Evolutionary conservation across 2,888 invertebrate species (phyloP), one percentile per base, ranked within the genome.

Genomic region (Kryphioiulus occultus): DNA sequence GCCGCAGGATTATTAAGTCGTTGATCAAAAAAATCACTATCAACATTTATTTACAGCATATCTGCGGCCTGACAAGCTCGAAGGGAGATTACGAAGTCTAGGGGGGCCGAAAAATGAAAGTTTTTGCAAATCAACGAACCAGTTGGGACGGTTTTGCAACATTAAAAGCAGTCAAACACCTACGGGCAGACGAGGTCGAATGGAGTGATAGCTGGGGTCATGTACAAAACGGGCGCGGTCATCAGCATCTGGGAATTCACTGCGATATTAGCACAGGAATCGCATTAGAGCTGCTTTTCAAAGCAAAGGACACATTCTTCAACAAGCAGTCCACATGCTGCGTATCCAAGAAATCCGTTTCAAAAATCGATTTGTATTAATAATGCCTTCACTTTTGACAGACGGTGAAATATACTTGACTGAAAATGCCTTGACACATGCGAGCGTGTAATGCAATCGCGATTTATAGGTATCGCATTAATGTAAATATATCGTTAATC

Each of bases 31-130:
- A 59, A 59, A 59, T n/a, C 59, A n/a, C 59, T 59, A 59, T 59
- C 59, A 59, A 59, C 59, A 59, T 59, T 59, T 59, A 59, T 47
- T 47, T 47, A 47, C 59, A n/a, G n/a, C 19, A 59, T 59, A 59
- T 19, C 9, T 59, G 59, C 22, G 59, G 59, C 59, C 19, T 59
- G 59, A n/a, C 9, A 59, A n/a, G 59, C 59, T 59, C n/a, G 4
- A 9, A n/a, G 59, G 22, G n/a, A 15, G 59, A 59, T 59, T 59
- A 59, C n/a, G 22, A 59, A 59, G 59, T 59, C 15, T 19, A 19
- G 9, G 22, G 59, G 59, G 59, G 22, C 15, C n/a, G n/a, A 22
- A 9, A 15, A 22, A 2, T 12, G 19, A 59, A 59, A 59, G 59
- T 59, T 59, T 59, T 59, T 59, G 22, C 59, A 59, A n/a, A 59